phyloP scores from a whole-genome alignment of 1,140 invertebrate species.

The Ctenoplectra terminalis region DNA sequence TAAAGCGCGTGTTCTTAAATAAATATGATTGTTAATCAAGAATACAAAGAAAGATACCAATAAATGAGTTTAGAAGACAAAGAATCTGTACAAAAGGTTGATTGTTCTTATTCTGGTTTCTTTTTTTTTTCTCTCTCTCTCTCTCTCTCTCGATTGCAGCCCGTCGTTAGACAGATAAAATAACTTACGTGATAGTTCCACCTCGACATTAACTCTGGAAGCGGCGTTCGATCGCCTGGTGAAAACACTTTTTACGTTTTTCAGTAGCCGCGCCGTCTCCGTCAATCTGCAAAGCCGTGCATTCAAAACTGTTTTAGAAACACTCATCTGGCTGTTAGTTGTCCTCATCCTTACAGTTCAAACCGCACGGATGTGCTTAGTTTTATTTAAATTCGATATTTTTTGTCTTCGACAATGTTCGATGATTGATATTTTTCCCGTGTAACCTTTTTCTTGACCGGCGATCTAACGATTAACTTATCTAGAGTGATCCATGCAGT shows the following conservation, averaged over 20 bases:
- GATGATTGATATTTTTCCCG: neutral
- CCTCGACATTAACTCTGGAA: conserved; percentile 90
- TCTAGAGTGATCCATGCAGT: conserved; percentile 35
- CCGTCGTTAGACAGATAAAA: conserved; percentile 56
- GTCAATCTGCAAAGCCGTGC: conserved; percentile 90
- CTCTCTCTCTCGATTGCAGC: conserved; percentile 13
- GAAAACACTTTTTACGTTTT: conserved; percentile 96
- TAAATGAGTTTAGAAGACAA: neutral
- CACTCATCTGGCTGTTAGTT: conserved; percentile 26
- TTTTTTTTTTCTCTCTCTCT: neutral
- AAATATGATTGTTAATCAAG: neutral
- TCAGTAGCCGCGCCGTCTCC: conserved; percentile 96
- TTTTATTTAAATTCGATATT: conserved; percentile 8
- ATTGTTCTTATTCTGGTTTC: neutral
- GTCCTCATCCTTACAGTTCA: conserved; percentile 10
- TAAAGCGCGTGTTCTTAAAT: conserved; percentile 51
- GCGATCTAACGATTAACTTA: conserved; percentile 1
- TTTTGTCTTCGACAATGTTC: conserved; percentile 4
- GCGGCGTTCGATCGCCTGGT: conserved; percentile 88
- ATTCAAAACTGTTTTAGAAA: conserved; percentile 65
- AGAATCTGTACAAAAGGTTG: conserved; percentile 12
- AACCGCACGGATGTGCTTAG: too few species aligned
- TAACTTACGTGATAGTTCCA: conserved; percentile 96
- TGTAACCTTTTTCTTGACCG: conserved; percentile 8
- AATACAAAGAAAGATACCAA: conserved; percentile 24